phyloP scores from a whole-genome alignment of 35 echinoderm and acorn worm genomes.

The Ptychodera flava region DNA sequence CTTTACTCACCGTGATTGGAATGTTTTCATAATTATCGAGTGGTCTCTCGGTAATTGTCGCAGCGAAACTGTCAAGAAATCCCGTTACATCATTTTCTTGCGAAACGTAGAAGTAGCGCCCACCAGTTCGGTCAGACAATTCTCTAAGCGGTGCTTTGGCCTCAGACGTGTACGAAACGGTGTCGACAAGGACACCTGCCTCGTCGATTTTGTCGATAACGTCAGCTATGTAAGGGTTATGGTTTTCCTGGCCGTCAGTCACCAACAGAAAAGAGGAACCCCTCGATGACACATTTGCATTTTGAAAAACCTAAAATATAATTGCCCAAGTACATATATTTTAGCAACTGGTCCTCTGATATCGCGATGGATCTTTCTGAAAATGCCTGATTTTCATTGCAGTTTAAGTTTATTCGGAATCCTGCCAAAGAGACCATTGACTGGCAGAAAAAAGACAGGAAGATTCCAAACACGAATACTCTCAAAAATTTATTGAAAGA shows the following conservation, averaged over 20 bases:
- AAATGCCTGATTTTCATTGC: too few relatives aligned
- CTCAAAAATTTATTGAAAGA: too few relatives aligned
- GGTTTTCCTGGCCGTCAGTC: constrained; percentile 47
- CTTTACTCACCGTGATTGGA: background rate
- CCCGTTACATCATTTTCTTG: constrained; percentile 10
- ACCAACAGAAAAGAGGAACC: constrained; percentile 47
- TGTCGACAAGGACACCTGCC: constrained; percentile 60
- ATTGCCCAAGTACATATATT: too few relatives aligned
- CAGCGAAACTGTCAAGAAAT: constrained; percentile 27
- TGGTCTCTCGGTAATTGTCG: constrained; percentile 16
- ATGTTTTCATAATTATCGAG: background rate
- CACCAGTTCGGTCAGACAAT: constrained; percentile 12
- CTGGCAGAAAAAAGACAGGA: too few relatives aligned
- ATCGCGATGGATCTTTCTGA: too few relatives aligned
- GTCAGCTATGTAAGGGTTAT: constrained; percentile 24
- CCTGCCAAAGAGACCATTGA: too few relatives aligned
- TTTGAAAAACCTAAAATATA: constrained; percentile 8
- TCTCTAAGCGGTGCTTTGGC: constrained; percentile 12
- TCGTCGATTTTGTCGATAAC: constrained; percentile 39
- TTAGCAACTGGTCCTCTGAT: too few relatives aligned
- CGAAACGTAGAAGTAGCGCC: constrained; percentile 20
- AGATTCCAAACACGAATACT: too few relatives aligned
- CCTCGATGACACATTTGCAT: constrained; percentile 5
- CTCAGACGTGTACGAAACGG: constrained; percentile 36
- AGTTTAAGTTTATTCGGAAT: too few relatives aligned